Evolutionary conservation across 2,797 vertebrate species (phyloP).

Genomic region (Sebastes hubbsi): DNA sequence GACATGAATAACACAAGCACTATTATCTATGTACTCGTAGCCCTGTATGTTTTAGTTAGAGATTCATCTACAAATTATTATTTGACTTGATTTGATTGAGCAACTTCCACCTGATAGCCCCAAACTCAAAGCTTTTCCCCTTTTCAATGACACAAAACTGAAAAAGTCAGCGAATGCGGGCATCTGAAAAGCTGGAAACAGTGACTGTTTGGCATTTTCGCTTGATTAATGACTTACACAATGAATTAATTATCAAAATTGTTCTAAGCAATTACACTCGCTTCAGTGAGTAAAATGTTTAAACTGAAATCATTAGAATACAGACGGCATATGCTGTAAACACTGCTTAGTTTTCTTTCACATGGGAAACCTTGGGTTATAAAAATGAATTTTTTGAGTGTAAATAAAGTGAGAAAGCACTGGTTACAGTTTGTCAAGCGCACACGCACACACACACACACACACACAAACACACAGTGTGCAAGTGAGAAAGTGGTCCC

Average conservation of each 20-base stretch:
- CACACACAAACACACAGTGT: not conserved
- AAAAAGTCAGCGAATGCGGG: not conserved
- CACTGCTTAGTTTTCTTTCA: not conserved
- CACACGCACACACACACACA: not conserved
- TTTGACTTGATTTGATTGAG: not conserved
- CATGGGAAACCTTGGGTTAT: not conserved
- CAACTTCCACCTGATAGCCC: too few species aligned
- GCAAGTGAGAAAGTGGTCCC: conserved; percentile 37
- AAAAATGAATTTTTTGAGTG: not conserved
- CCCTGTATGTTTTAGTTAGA: not conserved
- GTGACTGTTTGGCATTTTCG: not conserved
- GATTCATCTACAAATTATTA: not conserved
- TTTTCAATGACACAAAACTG: not conserved
- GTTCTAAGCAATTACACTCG: not conserved
- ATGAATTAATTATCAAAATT: not conserved
- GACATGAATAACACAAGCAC: not conserved
- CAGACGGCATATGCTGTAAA: not conserved
- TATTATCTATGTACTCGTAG: not conserved
- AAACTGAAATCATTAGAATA: not conserved
- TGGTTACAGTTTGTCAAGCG: conserved; percentile 11
- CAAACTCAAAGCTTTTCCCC: not conserved
- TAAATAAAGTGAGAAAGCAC: not conserved
- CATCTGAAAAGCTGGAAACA: not conserved
- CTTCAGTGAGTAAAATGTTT: not conserved
- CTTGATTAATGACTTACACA: not conserved